Conservation (phyloP, 2,888 invertebrate genomes). For the Frankliniella fusca region DNA sequence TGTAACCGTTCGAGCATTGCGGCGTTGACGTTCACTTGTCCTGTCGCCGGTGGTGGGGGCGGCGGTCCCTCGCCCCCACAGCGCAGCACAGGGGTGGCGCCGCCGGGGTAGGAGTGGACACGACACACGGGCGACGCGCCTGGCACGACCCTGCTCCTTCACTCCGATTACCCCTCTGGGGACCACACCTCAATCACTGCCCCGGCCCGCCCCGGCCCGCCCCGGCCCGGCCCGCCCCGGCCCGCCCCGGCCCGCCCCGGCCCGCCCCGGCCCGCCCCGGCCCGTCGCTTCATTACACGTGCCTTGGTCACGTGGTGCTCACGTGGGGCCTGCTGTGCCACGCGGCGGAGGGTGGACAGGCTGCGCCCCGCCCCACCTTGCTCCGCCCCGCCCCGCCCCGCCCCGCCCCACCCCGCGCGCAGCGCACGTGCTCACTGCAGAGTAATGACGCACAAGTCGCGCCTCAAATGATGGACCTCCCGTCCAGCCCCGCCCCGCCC, state of each 20-base stretch:
- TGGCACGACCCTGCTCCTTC: not conserved
- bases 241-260: too few relatives aligned
- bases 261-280: not conserved
- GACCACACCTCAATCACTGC: conserved; percentile 17
- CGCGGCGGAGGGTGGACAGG: not conserved
- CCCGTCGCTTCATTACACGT: not conserved
- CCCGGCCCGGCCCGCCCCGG: not conserved
- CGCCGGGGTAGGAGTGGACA: not conserved
- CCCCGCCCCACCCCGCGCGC: not conserved
- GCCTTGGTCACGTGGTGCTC: too few relatives aligned
- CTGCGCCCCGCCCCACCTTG: not conserved
- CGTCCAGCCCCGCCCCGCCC: too few relatives aligned
- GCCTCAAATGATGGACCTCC: not conserved
- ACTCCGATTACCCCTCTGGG: conserved; percentile 21
- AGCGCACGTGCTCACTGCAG: not conserved
- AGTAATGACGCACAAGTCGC: not conserved
- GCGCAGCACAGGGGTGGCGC: too few relatives aligned
- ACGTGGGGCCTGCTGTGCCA: too few relatives aligned
- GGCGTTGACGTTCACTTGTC: too few relatives aligned
- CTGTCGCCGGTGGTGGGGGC: not conserved
- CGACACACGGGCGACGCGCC: too few relatives aligned
- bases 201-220: not conserved
- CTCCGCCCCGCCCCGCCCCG: not conserved
- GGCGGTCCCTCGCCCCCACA: not conserved
- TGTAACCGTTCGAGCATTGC: too few relatives aligned